Evolutionary conservation across 2,113 vertebrate species (phyloP).

Genomic region (Turdus rufiventris): DNA sequence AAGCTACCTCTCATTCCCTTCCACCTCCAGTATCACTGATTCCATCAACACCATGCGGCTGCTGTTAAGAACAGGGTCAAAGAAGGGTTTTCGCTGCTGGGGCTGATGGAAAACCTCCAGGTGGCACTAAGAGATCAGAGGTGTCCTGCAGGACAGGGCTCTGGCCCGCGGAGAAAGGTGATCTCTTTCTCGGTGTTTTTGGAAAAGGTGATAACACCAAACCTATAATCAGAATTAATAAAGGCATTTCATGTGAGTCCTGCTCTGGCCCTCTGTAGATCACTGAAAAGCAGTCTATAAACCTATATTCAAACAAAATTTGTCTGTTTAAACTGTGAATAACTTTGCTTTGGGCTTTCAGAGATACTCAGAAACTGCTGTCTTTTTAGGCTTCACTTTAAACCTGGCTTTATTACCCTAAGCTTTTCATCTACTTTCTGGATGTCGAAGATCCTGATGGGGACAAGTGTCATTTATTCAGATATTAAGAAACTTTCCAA

Average conservation of each 20-base stretch:
- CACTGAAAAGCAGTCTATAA: not conserved
- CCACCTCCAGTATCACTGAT: not conserved
- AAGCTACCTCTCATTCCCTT: not conserved
- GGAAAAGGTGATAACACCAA: not conserved
- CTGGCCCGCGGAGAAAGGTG: rapidly evolving
- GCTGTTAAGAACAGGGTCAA: too few relatives aligned
- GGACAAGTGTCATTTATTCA: not conserved
- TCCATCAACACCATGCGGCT: rapidly evolving
- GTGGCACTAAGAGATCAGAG: not conserved
- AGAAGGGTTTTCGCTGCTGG: not conserved
- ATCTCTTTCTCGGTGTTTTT: not conserved
- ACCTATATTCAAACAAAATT: not conserved
- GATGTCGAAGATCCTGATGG: not conserved
- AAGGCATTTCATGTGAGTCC: not conserved
- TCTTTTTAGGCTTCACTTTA: not conserved
- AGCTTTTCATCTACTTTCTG: not conserved
- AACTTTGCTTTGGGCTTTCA: not conserved
- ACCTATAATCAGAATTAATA: not conserved
- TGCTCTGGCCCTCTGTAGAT: not conserved
- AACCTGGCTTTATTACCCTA: too few relatives aligned
- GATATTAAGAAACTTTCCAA: not conserved
- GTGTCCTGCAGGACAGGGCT: not conserved
- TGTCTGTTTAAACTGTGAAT: not conserved
- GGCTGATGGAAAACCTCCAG: not conserved
- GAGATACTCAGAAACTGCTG: not conserved